phyloP scores from a whole-genome alignment of 2,888 invertebrate genomes.

The Dexiosoma caninum region DNA sequence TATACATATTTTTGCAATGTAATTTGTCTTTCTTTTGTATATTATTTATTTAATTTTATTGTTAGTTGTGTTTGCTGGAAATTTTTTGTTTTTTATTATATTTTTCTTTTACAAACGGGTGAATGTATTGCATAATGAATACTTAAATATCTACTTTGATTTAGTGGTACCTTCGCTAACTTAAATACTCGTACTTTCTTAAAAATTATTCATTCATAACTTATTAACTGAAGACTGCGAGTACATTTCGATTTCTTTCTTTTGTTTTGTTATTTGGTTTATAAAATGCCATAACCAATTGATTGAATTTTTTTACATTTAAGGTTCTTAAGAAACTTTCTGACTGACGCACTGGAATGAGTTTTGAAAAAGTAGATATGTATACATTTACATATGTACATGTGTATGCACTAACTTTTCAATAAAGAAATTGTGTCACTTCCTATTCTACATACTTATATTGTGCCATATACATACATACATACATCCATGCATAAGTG shows the following conservation, averaged over 20 bases:
- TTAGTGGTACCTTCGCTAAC: slow-evolving; percentile 13
- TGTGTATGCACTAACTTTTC: background rate
- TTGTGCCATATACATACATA: background rate
- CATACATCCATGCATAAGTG: no score
- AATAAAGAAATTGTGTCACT: slow-evolving; percentile 53
- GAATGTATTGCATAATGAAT: slow-evolving; percentile 59
- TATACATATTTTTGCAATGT: slow-evolving; percentile 20
- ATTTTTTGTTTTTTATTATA: background rate
- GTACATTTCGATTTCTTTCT: slow-evolving; percentile 2
- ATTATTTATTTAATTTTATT: slow-evolving; percentile 12
- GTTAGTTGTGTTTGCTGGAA: background rate
- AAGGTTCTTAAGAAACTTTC: slow-evolving; percentile 25
- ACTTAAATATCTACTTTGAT: background rate
- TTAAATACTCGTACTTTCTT: background rate
- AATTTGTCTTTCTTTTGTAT: slow-evolving; percentile 55
- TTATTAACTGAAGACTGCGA: slow-evolving; percentile 8
- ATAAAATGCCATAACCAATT: background rate
- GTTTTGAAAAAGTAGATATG: no score
- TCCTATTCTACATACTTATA: slow-evolving; percentile 52
- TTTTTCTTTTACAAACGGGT: slow-evolving; percentile 29
- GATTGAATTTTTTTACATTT: background rate
- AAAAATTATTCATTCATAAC: slow-evolving; percentile 12
- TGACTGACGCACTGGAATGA: background rate
- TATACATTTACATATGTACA: no score
- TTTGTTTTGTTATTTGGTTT: no score